Conservation (phyloP, 1,140 invertebrate species). For the Meloidogyne floridensis region DNA sequence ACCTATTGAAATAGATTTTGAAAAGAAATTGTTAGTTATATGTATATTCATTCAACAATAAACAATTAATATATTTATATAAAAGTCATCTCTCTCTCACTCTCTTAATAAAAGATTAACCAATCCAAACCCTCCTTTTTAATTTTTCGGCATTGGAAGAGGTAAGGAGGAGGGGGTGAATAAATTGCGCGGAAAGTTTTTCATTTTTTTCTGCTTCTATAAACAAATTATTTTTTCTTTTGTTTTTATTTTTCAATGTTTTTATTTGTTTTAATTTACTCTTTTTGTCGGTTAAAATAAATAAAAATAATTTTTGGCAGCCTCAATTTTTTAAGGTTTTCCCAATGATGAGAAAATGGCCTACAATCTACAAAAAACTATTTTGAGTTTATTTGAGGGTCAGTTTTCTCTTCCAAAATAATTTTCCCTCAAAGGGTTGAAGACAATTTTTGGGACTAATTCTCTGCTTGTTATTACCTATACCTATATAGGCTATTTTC, state of each 20-base stretch:
- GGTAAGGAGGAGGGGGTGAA: not conserved
- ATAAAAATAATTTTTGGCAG: constrained; percentile 1
- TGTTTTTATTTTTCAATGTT: not conserved
- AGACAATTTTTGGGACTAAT: not conserved
- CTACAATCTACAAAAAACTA: not conserved
- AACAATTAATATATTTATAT: too few species aligned
- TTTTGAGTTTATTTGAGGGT: not conserved
- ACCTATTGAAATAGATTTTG: too few species aligned
- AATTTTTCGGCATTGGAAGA: not conserved
- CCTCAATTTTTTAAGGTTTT: not conserved
- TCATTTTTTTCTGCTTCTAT: not conserved
- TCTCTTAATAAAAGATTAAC: not conserved
- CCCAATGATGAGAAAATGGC: constrained; percentile 3
- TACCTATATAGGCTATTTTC: not conserved
- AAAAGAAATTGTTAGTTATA: too few species aligned
- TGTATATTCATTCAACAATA: too few species aligned
- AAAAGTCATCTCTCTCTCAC: too few species aligned
- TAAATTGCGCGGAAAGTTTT: not conserved
- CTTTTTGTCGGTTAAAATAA: not conserved
- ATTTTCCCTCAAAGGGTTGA: not conserved
- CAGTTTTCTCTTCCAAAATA: not conserved
- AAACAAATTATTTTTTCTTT: not conserved
- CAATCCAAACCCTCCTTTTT: not conserved
- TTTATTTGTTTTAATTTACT: not conserved
- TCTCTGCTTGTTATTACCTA: not conserved